Evolutionary conservation across 2,797 vertebrate species (phyloP), one percentile per base, ranked within the genome.

Genomic region (Melopsittacus undulatus): DNA sequence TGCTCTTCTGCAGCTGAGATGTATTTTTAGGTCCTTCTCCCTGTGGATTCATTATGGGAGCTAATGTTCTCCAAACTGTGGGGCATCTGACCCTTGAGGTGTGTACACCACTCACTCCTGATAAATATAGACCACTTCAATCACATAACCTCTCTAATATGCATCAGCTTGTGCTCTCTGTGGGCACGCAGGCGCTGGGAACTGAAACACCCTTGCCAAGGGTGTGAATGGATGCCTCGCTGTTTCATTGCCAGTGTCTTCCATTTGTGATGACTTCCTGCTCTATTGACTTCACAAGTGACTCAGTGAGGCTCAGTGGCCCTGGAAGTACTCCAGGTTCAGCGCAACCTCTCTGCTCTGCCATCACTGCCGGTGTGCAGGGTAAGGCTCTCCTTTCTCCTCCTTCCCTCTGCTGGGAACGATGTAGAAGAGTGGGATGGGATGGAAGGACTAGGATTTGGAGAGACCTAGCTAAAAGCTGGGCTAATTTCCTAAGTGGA

Each of bases 91-190:
- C 94, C 92, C 94, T 97, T 11, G 17, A 93, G 78, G 73, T 79
- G 69, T 13, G 42, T 22, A 64, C 8, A 0, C 88, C 54, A 43
- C 0, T 10, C 92, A 75, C 87, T 91, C 81, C 84, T 93, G 94
- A 96, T 89, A 97, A 92, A 97, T 95, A 96, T 81, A 96, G 90
- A 90, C 51, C 57, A 48, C 95, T 95, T 93, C 92, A 93, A 51
- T 94, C 86, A 88, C 76, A 89, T 85, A 93, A 89, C 51, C 46
- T 87, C 62, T 38, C 84, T 87, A 79, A 91, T 45, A 85, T 90
- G 80, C 92, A 75, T 76, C 5, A 20, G 24, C 46, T 75, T 54
- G 9, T 90, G 73, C 89, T 92, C 75, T 61, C 54, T 26, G 52
- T 2, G 0, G 73, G 69, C 61, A 63, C 7, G 5, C 2, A 0